A percentile compares a stretch with the other conserved stretches of the same genome.
These are phyloP conservation scores for Lucinisca nassula DNA, from an alignment of 2,888 invertebrate species.

Conservation along the genomic window DNA sequence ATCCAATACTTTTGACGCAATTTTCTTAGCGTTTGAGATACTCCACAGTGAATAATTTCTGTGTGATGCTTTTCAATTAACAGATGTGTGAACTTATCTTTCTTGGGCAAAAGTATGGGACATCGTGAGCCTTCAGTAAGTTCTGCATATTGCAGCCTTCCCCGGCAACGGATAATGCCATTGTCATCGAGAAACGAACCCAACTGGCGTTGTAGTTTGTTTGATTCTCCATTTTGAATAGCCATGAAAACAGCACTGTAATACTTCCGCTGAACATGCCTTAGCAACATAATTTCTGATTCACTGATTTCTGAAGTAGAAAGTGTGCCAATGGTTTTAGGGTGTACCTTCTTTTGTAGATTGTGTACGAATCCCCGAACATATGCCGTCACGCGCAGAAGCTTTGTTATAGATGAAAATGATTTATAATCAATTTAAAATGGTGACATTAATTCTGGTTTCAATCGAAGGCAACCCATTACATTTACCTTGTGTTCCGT, in stretches of 20 bases:
- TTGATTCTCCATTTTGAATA: neutral
- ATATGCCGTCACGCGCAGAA: slow-evolving; percentile 18
- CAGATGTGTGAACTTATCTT: neutral
- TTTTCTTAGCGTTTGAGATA: slow-evolving; percentile 34
- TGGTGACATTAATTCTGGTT: neutral
- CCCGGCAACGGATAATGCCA: slow-evolving; percentile 7
- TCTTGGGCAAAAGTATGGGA: slow-evolving; percentile 16
- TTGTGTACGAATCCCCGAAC: slow-evolving; percentile 5
- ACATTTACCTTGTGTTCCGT: neutral
- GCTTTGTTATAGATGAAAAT: neutral
- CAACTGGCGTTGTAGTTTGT: slow-evolving; percentile 15
- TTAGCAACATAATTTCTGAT: neutral
- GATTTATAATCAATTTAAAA: neutral
- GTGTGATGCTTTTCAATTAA: slow-evolving; percentile 21
- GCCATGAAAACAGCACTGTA: neutral
- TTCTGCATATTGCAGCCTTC: slow-evolving; percentile 17
- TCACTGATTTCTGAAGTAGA: neutral
- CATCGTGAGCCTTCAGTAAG: slow-evolving; percentile 12
- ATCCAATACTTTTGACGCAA: slow-evolving; percentile 46
- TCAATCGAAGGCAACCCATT: neutral
- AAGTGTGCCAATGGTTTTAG: neutral
- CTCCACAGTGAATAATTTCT: slow-evolving; percentile 30
- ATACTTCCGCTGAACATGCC: neutral
- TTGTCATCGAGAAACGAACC: slow-evolving; percentile 17
- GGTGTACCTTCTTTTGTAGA: neutral